phyloP scores from a whole-genome alignment of 2,113 vertebrate genomes.

The Chionomys nivalis region DNA sequence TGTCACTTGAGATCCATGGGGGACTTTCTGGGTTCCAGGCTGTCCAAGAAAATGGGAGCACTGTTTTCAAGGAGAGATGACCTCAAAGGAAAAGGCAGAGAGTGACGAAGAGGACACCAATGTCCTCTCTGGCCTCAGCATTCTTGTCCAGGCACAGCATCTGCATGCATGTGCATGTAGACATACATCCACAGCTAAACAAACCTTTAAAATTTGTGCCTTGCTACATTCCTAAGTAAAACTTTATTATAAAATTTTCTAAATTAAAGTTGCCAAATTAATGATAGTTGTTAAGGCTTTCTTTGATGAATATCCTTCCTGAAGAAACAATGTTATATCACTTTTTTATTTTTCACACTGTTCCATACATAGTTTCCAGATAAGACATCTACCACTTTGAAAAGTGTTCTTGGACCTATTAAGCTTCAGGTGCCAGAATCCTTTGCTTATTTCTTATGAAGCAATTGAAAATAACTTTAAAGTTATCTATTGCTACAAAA shows the following conservation, averaged over 20 bases:
- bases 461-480: neutral
- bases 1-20: too few relatives aligned
- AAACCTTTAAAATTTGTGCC: neutral
- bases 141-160: neutral
- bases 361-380: neutral
- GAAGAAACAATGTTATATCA: neutral
- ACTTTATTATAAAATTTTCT: neutral
- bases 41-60: too few relatives aligned
- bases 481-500: neutral
- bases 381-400: neutral
- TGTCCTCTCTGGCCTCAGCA: neutral
- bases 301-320: neutral
- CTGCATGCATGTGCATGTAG: too few relatives aligned
- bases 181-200: neutral
- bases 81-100: neutral
- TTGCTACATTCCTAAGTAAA: neutral
- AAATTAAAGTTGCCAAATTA: neutral
- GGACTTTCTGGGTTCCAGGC: neutral
- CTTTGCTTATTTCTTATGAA: neutral
- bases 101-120: neutral
- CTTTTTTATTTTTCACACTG: neutral
- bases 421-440: neutral
- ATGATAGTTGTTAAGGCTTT: neutral
- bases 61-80: neutral
- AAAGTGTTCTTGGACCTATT: neutral